Percentiles rank a stretch among this genome's conserved stretches.
These are phyloP conservation scores for Corythaeola cristata DNA, from an alignment of 2,113 vertebrate species.

Conservation along the genomic window DNA sequence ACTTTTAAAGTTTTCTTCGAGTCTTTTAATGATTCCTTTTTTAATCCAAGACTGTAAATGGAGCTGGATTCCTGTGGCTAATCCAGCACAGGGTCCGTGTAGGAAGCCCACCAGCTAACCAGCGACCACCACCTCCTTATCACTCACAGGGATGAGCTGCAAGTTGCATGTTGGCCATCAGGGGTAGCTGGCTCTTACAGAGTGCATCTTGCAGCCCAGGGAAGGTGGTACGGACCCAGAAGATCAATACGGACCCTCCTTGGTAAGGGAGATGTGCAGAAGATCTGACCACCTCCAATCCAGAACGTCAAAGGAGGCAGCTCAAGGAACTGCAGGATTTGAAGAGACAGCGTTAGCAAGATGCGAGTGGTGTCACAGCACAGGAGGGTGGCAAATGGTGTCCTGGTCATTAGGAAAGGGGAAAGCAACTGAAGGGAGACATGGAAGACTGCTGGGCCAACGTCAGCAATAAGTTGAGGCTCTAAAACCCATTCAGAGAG, in stretches of 20 bases:
- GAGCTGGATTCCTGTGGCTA: background rate
- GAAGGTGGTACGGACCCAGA: background rate
- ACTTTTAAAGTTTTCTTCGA: background rate
- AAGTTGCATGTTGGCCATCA: background rate
- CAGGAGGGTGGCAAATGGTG: background rate
- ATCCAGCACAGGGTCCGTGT: background rate
- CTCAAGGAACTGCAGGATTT: background rate
- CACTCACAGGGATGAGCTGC: background rate
- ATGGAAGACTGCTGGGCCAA: background rate
- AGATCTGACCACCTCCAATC: background rate
- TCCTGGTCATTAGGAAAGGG: background rate
- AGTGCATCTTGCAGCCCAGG: background rate
- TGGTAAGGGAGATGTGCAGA: fast-evolving
- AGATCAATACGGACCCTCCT: background rate
- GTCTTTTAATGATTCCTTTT: background rate
- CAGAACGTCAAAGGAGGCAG: fast-evolving
- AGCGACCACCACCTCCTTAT: too few species aligned
- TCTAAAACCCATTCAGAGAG: background rate
- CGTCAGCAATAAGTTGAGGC: fast-evolving
- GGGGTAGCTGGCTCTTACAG: background rate
- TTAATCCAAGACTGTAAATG: background rate
- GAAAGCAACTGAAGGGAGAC: background rate
- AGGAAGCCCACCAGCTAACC: background rate
- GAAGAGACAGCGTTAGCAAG: fast-evolving
- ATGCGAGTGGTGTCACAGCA: background rate